These are phyloP conservation scores for Norana najaformis DNA, from an alignment of 2,888 invertebrate genomes.

Conservation along the genomic window DNA sequence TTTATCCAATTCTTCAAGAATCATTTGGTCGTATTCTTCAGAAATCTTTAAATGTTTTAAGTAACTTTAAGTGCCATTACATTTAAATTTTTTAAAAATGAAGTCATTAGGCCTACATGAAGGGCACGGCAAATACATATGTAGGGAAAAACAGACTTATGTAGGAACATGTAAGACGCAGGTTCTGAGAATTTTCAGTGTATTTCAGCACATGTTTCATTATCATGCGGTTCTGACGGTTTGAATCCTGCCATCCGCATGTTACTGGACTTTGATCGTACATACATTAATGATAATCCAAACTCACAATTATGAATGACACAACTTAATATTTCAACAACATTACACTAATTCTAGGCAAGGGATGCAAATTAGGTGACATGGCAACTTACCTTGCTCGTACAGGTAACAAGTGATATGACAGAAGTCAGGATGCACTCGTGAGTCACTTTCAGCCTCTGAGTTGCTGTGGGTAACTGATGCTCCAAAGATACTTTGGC, in stretches of 20 bases:
- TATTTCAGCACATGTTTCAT: no score
- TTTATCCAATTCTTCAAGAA: neutral
- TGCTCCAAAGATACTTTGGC: slow-evolving; percentile 63
- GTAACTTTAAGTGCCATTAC: no score
- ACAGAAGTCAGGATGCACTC: slow-evolving; percentile 64
- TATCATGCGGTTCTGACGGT: no score
- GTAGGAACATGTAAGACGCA: no score
- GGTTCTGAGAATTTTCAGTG: no score
- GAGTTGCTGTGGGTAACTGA: slow-evolving; percentile 63
- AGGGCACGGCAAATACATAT: no score
- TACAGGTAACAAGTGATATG: slow-evolving; percentile 59
- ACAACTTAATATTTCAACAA: neutral
- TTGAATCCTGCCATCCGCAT: no score
- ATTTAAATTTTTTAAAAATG: no score
- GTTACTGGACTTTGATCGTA: no score
- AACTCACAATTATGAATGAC: neutral
- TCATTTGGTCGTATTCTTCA: neutral
- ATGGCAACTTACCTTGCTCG: slow-evolving; percentile 55
- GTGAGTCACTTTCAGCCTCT: slow-evolving; percentile 63
- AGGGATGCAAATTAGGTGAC: neutral
- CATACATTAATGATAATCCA: neutral
- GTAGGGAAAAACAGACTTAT: no score
- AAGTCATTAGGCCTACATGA: no score
- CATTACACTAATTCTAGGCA: neutral
- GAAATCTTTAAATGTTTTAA: neutral